A percentile compares a stretch with the other conserved stretches of the same genome.
Evolutionary conservation across 1,140 invertebrate species (phyloP).

Genomic region (Batillaria attramentaria): DNA sequence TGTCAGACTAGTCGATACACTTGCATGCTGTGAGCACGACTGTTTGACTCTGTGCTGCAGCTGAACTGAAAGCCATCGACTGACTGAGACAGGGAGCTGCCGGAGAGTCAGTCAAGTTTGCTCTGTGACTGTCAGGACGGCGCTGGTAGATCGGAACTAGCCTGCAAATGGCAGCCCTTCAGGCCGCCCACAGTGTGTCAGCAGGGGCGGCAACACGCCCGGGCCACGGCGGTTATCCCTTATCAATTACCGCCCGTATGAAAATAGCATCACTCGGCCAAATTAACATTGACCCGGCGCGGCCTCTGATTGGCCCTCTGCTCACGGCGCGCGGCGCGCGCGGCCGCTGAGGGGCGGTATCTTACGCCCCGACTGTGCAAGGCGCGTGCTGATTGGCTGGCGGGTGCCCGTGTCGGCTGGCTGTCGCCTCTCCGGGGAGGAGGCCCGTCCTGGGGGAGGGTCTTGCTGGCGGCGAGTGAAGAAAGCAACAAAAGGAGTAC

Average conservation of each 20-base stretch:
- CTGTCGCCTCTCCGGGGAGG: conserved; percentile 52
- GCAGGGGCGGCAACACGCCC: too few relatives aligned
- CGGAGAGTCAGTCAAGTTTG: too few relatives aligned
- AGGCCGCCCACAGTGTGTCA: too few relatives aligned
- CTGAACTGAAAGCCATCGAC: too few relatives aligned
- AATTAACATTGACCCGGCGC: conserved; percentile 34
- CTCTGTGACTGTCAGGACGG: too few relatives aligned
- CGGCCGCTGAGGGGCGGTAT: conserved; percentile 44
- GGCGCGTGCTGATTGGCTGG: conserved; percentile 50
- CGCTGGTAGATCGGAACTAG: too few relatives aligned
- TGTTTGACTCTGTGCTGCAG: too few relatives aligned
- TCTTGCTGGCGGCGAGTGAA: conserved; percentile 58
- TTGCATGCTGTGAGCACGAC: too few relatives aligned
- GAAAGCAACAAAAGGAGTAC: conserved; percentile 69
- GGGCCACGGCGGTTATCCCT: conserved; percentile 28
- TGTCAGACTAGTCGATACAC: too few relatives aligned
- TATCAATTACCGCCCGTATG: conserved; percentile 38
- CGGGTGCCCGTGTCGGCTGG: conserved; percentile 43
- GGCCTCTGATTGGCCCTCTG: conserved; percentile 48
- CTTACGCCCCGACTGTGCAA: conserved; percentile 40
- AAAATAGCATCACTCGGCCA: conserved; percentile 37
- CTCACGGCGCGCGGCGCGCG: conserved; percentile 28
- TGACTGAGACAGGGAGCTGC: too few relatives aligned
- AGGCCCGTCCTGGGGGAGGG: conserved; percentile 50
- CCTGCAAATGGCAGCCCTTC: too few relatives aligned